Evolutionary conservation across 92 coral and sea anemone genomes (phyloP), one percentile per base, ranked within the genome.

Genomic region (Phymanthus crucifer): DNA sequence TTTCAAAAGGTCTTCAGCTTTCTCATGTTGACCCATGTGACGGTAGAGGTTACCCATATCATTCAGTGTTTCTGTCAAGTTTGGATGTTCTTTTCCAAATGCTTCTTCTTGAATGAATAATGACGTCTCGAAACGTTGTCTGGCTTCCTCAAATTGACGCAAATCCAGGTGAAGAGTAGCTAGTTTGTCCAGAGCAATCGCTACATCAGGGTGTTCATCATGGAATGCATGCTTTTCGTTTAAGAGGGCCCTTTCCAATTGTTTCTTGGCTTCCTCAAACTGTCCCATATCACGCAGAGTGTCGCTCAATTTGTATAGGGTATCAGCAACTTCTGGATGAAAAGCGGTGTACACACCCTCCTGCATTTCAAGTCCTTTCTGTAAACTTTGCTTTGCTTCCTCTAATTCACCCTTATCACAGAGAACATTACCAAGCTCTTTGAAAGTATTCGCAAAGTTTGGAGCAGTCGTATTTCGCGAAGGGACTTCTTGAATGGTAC

Each of bases 61-160:
- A 10, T 26, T n/a, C 3, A 54, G 71, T 12, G 78, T 32, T 23
- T 11, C 43, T n/a, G 46, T 71, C 32, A 71, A 40, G 7, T 12
- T 37, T 32, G 71, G 84, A 71, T 80, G 61, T 5, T 38, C 26
- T 33, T 19, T 14, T 21, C 73, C 78, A 10, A 14, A 72, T 3
- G 68, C 79, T 54, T 54, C 16, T 74, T 54, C 70, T 26, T 75
- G 79, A 19, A 75, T 75, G 3, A 19, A 3, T 13, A 75, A 3
- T 35, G 70, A 70, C 11, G 18, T 21, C 6, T 56, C 45, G 10
- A 75, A 75, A 33, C 45, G 40, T n/a, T 57, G 21, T 57, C 58
- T 14, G 34, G 85, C 85, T 23, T 72, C 68, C 34, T 80, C 43
- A 70, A 72, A 80, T 23, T 72, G 54, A 8, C 56, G 31, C 26